Conservation (phyloP, 2,113 vertebrate species). For the Callaeas wilsoni region DNA sequence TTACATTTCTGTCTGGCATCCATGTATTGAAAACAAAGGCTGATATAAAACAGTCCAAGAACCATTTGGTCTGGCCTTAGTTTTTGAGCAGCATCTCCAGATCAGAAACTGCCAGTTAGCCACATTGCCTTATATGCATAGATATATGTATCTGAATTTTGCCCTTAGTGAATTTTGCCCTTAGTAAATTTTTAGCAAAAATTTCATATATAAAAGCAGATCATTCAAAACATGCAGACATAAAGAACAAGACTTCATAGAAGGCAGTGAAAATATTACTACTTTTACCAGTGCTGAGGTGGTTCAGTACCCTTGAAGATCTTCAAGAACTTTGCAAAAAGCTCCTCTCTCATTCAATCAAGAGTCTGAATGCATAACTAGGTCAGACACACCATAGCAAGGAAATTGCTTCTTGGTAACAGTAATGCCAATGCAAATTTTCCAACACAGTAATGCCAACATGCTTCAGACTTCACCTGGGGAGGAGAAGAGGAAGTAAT, state of each 20-base stretch:
- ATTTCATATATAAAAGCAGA: background rate
- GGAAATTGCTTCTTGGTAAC: background rate
- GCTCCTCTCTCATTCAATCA: background rate
- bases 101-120: background rate
- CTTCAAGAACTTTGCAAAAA: background rate
- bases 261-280: background rate
- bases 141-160: background rate
- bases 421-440: conserved; percentile 11
- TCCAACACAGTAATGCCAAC: background rate
- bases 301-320: background rate
- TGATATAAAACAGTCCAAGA: background rate
- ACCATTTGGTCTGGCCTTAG: background rate
- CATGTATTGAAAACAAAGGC: background rate
- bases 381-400: background rate
- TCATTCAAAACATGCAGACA: background rate
- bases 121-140: background rate
- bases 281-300: background rate
- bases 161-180: background rate
- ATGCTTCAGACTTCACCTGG: background rate
- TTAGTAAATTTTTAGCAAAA: background rate
- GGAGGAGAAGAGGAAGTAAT: background rate
- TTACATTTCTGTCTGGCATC: background rate
- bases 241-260: background rate
- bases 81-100: background rate
- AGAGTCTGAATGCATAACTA: background rate